Evolutionary conservation across 2,888 invertebrate species (phyloP).

Genomic region (Parnassius glacialis): DNA sequence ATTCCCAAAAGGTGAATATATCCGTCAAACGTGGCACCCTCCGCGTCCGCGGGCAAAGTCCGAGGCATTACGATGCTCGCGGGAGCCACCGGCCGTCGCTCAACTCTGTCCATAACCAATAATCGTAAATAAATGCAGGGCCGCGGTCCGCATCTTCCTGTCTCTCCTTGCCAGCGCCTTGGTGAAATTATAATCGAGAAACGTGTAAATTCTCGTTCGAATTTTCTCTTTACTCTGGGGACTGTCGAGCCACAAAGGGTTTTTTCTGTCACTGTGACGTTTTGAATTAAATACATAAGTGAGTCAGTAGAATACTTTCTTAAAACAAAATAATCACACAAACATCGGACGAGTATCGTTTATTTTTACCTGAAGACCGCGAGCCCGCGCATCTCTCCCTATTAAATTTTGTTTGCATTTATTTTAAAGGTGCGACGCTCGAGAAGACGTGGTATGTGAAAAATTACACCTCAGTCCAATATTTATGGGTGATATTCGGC

Average conservation of each 20-base stretch:
- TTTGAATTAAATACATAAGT: slow-evolving; percentile 1
- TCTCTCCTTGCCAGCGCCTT: slow-evolving; percentile 29
- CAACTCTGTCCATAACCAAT: slow-evolving; percentile 79
- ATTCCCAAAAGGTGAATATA: slow-evolving; percentile 75
- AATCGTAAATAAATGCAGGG: slow-evolving; percentile 75
- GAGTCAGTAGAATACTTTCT: slow-evolving; percentile 43
- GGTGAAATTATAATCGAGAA: slow-evolving; percentile 42
- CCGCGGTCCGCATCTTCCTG: slow-evolving; percentile 30
- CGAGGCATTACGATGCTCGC: slow-evolving; percentile 75
- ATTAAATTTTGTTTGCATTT: slow-evolving; percentile 82
- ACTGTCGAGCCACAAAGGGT: slow-evolving; percentile 18
- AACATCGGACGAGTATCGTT: slow-evolving; percentile 71
- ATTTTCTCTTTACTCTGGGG: slow-evolving; percentile 31
- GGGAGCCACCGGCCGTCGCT: slow-evolving; percentile 64
- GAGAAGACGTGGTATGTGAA: slow-evolving; percentile 79
- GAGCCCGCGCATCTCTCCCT: slow-evolving; percentile 80
- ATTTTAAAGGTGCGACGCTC: slow-evolving; percentile 81
- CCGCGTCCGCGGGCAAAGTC: slow-evolving; percentile 55
- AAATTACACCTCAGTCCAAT: slow-evolving; percentile 81
- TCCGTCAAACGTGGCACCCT: slow-evolving; percentile 69
- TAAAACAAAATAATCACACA: slow-evolving; percentile 63
- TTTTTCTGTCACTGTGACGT: slow-evolving; percentile 6
- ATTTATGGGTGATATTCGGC: slow-evolving; percentile 82
- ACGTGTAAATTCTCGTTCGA: slow-evolving; percentile 29
- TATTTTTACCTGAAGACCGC: slow-evolving; percentile 78